Conservation (phyloP, 2,797 vertebrate genomes). For the Hemibagrus guttatus region DNA sequence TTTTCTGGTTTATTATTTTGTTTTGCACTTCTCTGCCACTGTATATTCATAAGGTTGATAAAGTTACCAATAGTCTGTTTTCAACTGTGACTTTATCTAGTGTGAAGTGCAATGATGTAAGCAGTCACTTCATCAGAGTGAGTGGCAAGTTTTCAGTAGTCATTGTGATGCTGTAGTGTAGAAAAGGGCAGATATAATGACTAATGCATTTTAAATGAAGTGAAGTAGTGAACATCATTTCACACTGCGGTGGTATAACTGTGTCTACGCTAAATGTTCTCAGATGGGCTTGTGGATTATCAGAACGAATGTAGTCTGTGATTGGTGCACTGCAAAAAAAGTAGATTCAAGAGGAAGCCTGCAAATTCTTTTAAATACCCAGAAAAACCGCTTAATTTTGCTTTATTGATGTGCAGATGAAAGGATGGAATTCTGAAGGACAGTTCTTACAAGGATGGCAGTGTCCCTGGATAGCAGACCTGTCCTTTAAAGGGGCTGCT, state of each 20-base stretch:
- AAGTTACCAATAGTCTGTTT: neutral
- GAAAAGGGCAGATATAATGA: neutral
- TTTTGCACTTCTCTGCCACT: no score
- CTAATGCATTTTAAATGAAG: neutral
- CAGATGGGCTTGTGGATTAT: neutral
- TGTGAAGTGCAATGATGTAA: neutral
- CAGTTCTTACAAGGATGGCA: slow-evolving; percentile 41
- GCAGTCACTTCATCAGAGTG: neutral
- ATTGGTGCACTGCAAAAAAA: neutral
- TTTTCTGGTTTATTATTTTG: no score
- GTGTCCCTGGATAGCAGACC: slow-evolving; percentile 45
- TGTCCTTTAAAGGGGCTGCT: slow-evolving; percentile 65
- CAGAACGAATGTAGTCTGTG: neutral
- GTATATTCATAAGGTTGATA: neutral
- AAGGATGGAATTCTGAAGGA: slow-evolving; percentile 36
- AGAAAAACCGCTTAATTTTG: slow-evolving; percentile 24
- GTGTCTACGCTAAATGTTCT: neutral
- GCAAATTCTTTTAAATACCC: neutral
- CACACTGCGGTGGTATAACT: neutral
- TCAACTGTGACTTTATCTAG: neutral
- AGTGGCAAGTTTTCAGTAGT: neutral
- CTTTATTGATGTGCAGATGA: slow-evolving; percentile 26
- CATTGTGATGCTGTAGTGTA: neutral
- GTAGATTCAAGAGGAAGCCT: neutral
- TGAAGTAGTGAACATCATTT: neutral